Base-by-base conservation (phyloP, 2,797 vertebrate genomes). In the Fratercula arctica region DNA sequence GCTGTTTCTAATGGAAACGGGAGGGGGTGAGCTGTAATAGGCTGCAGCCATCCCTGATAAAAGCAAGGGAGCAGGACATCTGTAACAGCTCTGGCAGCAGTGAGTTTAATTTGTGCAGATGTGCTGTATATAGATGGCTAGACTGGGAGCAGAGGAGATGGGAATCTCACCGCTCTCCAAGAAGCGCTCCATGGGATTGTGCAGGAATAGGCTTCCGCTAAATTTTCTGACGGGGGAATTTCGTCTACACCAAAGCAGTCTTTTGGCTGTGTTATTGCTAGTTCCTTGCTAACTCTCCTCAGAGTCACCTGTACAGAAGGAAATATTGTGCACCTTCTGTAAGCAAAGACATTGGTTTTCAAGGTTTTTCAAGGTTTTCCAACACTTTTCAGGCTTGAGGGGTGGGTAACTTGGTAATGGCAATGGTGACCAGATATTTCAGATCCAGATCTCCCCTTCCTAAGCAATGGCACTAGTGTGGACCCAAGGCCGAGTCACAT, bases 121-220 rank as follows among this genome's bases (percentile, higher is more conserved):
- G 17, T 41, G 24, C 19, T 31, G 56, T 29, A 6, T 17, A 20
- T 7, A 31, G 18, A 28, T 0, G 3, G 23, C 4, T 23, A 41
- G 37, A 41, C 6, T 11, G 59, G 73, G 67, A 63, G 35, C 26
- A 51, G 51, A 35, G 16, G 18, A 60, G 21, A 3, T 19, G 31
- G 33, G n/a, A 82, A 61, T 50, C 41, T 70, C 48, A 13, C 26
- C 1, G 0, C 2, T 29, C 13, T 41, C 19, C 69, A 43, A 43
- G 39, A 51, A 61, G 4, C 1, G 0, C 4, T 59, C 17, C 14
- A 31, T 4, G 6, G 51, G 13, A 41, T 3, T 35, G 23, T 0
- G 0, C 13, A 46, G 51, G 10, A 48, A 77, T 16, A 1, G 5
- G 25, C 23, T 72, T 79, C 8, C 5, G 14, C 9, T n/a, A 41